These are phyloP conservation scores for Dryoscopus gambensis DNA, from an alignment of 2,113 vertebrate species.

Conservation along the genomic window DNA sequence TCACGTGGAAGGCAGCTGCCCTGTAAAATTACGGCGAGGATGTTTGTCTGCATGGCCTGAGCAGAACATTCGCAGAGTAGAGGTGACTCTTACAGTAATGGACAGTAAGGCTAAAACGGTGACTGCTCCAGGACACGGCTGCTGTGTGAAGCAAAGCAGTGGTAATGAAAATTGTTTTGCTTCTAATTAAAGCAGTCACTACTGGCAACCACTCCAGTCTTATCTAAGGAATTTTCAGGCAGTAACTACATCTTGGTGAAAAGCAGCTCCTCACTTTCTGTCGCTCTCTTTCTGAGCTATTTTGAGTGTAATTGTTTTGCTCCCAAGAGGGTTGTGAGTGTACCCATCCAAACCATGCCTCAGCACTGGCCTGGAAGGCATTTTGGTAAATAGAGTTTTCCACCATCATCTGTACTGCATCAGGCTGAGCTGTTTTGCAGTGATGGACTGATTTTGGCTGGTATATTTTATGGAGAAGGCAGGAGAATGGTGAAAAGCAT, in stretches of 20 bases:
- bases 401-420: not conserved
- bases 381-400: not conserved
- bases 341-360: not conserved
- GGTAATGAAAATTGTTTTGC: slow-evolving; percentile 18
- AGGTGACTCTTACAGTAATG: not conserved
- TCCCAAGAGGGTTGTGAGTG: not conserved
- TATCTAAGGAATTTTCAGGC: slow-evolving; percentile 4
- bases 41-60: not conserved
- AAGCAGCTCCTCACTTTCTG: not conserved
- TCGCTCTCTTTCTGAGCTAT: not conserved
- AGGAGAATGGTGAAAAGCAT: not conserved
- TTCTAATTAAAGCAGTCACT: slow-evolving; percentile 38
- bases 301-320: not conserved
- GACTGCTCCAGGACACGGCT: not conserved
- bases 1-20: not conserved
- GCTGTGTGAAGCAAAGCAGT: not conserved
- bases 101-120: not conserved
- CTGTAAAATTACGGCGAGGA: not conserved
- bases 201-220: slow-evolving; percentile 16
- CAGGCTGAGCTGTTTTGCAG: not conserved
- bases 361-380: not conserved
- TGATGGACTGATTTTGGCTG: not conserved
- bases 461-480: not conserved
- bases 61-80: not conserved
- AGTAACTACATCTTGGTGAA: not conserved